These are phyloP conservation scores for Synodontis membranacea DNA, from an alignment of 2,113 vertebrate genomes.

Conservation along the genomic window DNA sequence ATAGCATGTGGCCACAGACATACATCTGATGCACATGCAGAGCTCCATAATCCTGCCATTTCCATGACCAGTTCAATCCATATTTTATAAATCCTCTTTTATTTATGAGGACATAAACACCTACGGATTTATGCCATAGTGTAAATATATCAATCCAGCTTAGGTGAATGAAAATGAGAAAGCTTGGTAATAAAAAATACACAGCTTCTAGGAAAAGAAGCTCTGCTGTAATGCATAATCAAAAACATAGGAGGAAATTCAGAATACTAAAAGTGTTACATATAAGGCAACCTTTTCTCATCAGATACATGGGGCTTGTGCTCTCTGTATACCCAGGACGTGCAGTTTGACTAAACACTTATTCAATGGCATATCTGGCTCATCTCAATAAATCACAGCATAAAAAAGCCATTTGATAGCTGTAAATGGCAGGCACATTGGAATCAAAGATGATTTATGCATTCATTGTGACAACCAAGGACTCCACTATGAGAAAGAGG, in stretches of 20 bases:
- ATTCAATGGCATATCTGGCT: conserved; percentile 27
- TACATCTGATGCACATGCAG: conserved; percentile 15
- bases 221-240: conserved; percentile 12
- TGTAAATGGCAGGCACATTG: conserved; percentile 20
- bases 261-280: background rate
- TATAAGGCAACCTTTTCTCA: background rate
- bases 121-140: background rate
- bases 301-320: conserved; percentile 6
- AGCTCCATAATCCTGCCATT: conserved; percentile 10
- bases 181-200: conserved; percentile 1
- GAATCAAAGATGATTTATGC: conserved; percentile 47
- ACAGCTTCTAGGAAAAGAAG: background rate
- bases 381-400: conserved; percentile 39
- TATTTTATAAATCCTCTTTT: conserved; percentile 33
- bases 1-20: conserved; percentile 34
- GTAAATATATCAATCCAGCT: background rate
- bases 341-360: conserved; percentile 23
- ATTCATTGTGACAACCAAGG: conserved; percentile 42
- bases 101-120: conserved; percentile 24
- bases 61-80: conserved; percentile 11
- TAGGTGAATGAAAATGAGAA: conserved; percentile 18
- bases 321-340: background rate
- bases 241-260: background rate
- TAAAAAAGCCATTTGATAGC: conserved; percentile 38
- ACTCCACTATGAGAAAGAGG: conserved; percentile 30